These are phyloP conservation scores for Tipula vernalis DNA, from an alignment of 2,888 invertebrate genomes.

Conservation along the genomic window DNA sequence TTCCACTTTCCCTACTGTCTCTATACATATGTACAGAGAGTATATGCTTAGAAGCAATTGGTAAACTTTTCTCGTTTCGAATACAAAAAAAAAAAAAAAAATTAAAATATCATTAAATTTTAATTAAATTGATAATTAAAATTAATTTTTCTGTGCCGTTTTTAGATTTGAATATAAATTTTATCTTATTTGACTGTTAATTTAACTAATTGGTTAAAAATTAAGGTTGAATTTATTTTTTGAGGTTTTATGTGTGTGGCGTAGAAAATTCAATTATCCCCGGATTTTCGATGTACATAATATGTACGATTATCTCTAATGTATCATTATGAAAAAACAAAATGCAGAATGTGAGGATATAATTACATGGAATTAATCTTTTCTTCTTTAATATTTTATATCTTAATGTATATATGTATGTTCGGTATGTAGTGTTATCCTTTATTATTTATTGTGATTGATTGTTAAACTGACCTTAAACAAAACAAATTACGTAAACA, in stretches of 20 bases:
- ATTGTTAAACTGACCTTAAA: neutral
- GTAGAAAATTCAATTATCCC: no score
- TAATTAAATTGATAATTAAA: constrained; percentile 4
- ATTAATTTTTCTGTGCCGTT: neutral
- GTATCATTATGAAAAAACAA: no score
- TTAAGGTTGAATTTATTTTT: neutral
- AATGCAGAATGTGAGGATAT: no score
- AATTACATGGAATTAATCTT: no score
- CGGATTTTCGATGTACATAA: neutral
- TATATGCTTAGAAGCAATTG: neutral
- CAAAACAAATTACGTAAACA: neutral
- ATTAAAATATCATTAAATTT: neutral
- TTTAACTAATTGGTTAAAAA: neutral
- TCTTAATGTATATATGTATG: no score
- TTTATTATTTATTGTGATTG: neutral
- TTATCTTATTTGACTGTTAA: neutral
- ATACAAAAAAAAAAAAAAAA: neutral
- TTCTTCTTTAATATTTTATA: no score
- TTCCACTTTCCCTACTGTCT: neutral
- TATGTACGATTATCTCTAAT: neutral
- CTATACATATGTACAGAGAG: neutral
- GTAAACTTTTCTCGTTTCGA: neutral
- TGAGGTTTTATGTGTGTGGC: neutral
- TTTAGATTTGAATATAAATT: neutral
- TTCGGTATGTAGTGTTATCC: neutral